Base-by-base conservation (phyloP, 1,140 invertebrate genomes). In the Brachionus koreanus region DNA sequence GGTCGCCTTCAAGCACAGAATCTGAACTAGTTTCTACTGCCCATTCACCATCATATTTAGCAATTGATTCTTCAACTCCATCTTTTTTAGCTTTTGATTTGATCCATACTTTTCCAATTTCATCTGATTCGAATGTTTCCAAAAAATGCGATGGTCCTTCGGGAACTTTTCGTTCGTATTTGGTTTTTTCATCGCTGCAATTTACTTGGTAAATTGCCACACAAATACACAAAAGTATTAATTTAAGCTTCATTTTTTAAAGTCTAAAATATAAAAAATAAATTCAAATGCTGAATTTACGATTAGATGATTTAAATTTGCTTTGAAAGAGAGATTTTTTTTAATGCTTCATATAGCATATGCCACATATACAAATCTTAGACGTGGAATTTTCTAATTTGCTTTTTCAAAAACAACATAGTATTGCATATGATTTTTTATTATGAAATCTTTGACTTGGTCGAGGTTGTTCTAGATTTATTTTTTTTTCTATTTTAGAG, bases 51-150 rank as follows among this genome's bases (percentile, higher is more conserved):
- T 82, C 82, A 42, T 82, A 82, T 74, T 82, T 82, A 3, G 95
- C 93, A 83, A 98, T 93, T 61, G 85, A 83, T 83, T 95, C 95
- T 85, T 96, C 94, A 12, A 92, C 92, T 79, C 92, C 94, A 83
- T 97, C 94, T 88, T 98, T 98, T 87, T 95, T 97, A 0, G 96
- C 94, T 87, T 94, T 91, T 0, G 96, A 98, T 83, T 92, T 89
- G 0, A 95, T 89, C 97, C 97, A 98, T 83, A 87, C 89, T 75
- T 6, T 86, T 9, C 76, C 76, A 35, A 79, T 79, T 23, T 61
- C 37, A 35, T 79, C 57, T 12, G 76, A 35, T 37, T 79, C 76
- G 42, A 79, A 79, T 13, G 76, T 79, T 35, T 79, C 76, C 5
- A 61, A 42, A 19, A 79, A 79, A 16, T 61, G 33, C 9, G 33